These are phyloP conservation scores for Nestor notabilis DNA, from an alignment of 2,113 vertebrate species.

Conservation along the genomic window DNA sequence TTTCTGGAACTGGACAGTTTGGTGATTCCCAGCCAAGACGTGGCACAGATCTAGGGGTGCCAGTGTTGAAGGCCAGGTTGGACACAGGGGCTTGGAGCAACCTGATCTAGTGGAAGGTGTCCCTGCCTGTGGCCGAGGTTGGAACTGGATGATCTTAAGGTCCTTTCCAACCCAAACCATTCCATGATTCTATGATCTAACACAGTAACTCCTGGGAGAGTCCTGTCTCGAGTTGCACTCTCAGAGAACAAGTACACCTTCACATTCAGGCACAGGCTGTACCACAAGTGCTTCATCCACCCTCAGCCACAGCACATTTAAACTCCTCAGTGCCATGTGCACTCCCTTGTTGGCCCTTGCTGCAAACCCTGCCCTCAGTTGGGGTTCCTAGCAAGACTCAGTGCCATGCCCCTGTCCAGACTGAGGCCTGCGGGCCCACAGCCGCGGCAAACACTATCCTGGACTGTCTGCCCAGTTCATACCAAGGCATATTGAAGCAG, in stretches of 20 bases:
- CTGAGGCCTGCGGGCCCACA: neutral
- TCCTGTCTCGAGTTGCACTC: fast-evolving
- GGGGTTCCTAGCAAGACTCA: neutral
- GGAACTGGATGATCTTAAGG: neutral
- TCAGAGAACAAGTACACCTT: neutral
- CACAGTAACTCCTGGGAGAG: neutral
- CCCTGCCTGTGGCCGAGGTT: neutral
- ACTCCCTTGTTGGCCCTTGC: neutral
- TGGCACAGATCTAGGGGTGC: neutral
- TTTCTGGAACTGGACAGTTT: neutral
- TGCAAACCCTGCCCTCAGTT: neutral
- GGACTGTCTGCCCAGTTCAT: fast-evolving
- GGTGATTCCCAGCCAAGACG: neutral
- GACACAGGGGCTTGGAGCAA: neutral
- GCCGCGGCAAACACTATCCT: neutral
- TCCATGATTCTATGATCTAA: neutral
- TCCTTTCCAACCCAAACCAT: neutral
- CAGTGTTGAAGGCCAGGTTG: neutral
- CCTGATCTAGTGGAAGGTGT: neutral
- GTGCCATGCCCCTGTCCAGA: neutral
- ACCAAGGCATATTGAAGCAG: fast-evolving
- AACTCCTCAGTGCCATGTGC: neutral
- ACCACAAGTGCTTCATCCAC: neutral
- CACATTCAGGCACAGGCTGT: fast-evolving
- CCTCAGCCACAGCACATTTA: fast-evolving